A percentile compares a stretch with the other conserved stretches of the same genome.
These are phyloP conservation scores for Hemibagrus guttatus DNA, from an alignment of 2,797 vertebrate genomes.

Conservation along the genomic window DNA sequence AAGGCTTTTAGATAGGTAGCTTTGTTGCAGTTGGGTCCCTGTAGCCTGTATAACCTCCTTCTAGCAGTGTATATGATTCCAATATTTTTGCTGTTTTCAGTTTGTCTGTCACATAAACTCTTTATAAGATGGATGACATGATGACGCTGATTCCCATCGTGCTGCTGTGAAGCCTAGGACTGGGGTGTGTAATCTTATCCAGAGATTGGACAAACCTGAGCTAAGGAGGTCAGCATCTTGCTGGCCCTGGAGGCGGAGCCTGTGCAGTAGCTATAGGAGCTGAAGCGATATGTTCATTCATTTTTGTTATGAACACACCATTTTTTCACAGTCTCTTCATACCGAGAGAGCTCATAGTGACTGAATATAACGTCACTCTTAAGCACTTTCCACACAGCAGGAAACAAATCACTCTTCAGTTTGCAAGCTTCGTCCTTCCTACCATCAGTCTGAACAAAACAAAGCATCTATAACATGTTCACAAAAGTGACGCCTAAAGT, in stretches of 20 bases:
- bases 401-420: not conserved
- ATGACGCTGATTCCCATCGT: not conserved
- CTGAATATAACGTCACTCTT: not conserved
- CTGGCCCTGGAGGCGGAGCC: not conserved
- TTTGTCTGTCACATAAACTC: not conserved
- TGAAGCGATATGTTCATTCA: not conserved
- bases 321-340: not conserved
- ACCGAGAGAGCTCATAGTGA: not conserved
- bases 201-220: no score
- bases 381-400: not conserved
- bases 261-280: not conserved
- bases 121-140: not conserved
- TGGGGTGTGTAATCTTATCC: not conserved
- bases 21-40: not conserved
- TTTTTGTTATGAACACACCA: not conserved
- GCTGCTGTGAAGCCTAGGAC: not conserved
- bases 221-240: not conserved
- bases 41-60: conserved; percentile 4
- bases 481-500: not conserved
- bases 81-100: not conserved
- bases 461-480: not conserved
- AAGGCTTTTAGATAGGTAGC: not conserved
- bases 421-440: not conserved
- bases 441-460: not conserved
- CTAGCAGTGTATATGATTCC: not conserved